Percentiles rank a stretch among this genome's conserved stretches.
These are phyloP conservation scores for Oscheius onirici DNA, from an alignment of 2,888 invertebrate species.

Conservation along the genomic window DNA sequence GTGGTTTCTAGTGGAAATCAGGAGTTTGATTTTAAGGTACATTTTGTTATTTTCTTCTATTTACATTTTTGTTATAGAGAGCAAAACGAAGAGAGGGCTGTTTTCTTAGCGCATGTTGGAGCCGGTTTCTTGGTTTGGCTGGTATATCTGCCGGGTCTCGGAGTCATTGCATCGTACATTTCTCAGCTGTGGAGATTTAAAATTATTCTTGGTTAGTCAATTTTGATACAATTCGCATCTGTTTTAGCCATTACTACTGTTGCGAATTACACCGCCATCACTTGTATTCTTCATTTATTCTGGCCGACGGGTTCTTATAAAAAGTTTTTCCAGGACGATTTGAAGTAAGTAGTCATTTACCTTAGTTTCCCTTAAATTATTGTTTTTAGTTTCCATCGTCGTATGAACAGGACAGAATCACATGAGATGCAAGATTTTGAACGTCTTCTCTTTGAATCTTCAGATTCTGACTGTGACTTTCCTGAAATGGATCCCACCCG, in stretches of 20 bases:
- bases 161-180: slow-evolving; percentile 89
- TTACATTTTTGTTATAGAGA: slow-evolving; percentile 74
- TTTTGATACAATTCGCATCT: background rate
- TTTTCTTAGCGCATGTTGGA: slow-evolving; percentile 93
- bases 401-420: slow-evolving; percentile 49
- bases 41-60: background rate
- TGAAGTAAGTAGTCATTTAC: slow-evolving; percentile 38
- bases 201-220: slow-evolving; percentile 83
- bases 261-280: slow-evolving; percentile 92
- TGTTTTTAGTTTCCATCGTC: slow-evolving; percentile 49
- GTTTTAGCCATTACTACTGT: slow-evolving; percentile 84
- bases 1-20: slow-evolving; percentile 84
- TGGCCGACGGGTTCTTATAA: slow-evolving; percentile 84
- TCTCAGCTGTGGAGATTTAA: slow-evolving; percentile 95
- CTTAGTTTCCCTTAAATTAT: background rate
- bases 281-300: slow-evolving; percentile 91
- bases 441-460: slow-evolving; percentile 42
- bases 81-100: slow-evolving; percentile 84
- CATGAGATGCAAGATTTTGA: slow-evolving; percentile 61
- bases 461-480: slow-evolving; percentile 30
- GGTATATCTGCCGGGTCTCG: slow-evolving; percentile 92
- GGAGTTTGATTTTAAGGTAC: slow-evolving; percentile 80
- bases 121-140: slow-evolving; percentile 98
- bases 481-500: slow-evolving; percentile 23
- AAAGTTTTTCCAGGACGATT: slow-evolving; percentile 60